Base-by-base conservation (phyloP, 2,113 vertebrate genomes). In the Sphaerodactylus townsendi region DNA sequence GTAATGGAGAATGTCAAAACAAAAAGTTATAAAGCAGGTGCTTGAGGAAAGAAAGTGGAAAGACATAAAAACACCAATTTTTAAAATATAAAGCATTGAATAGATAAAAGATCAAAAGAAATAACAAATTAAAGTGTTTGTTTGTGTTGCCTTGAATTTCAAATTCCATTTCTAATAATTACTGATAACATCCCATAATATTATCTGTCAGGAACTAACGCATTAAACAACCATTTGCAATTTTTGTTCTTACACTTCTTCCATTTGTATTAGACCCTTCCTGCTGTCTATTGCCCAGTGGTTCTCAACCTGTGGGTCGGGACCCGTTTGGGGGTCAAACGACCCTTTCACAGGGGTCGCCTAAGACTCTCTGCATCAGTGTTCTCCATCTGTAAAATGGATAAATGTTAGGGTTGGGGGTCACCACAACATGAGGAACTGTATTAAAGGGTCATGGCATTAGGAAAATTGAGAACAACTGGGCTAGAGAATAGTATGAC, bases 1-100 rank as follows among this genome's bases (percentile, higher is more conserved):
- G 95, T 97, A 96, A 92, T 96, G 94, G 96, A 95, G 96, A 96
- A 97, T 97, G 97, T 97, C 97, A 98, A 96, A 98, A 97, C 96
- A 97, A 95, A 95, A 96, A 97, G 90, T 92, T 82, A 92, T 92
- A 91, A 93, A 94, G 93, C 93, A 96, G 96, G 93, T 96, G 95
- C 89, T 87, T 91, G 81, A 93, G 85, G 90, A 93, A 46, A 87
- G 87, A 89, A 86, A 90, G 71, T 48, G 75, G 76, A 25, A 72
- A 89, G 85, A 92, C 82, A 93, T 93, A 86, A 92, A 94, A 93
- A 94, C 90, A 91, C 79, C 88, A 84, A 89, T 92, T 92, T 93
- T 81, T 68, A 74, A 65, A 75, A 81, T 15, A 66, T 50, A 91
- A 88, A 71, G 68, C 84, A 86, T 80, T 90, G 90, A 90, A 91